Evolutionary conservation across 1,140 invertebrate species (phyloP).

Genomic region (honey bee (Apis mellifera)): DNA sequence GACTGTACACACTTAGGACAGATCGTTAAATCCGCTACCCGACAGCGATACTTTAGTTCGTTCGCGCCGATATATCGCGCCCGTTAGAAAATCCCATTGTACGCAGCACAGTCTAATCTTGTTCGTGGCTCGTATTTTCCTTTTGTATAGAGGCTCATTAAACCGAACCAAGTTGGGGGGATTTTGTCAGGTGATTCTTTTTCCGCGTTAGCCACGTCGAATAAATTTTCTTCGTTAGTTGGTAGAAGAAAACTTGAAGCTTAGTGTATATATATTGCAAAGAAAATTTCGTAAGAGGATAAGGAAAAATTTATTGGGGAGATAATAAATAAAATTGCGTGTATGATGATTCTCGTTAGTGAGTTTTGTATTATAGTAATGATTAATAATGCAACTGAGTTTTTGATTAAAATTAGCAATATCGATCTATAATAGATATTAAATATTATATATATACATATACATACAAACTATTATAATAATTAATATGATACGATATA

Average conservation of each 20-base stretch:
- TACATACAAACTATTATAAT: too few species aligned
- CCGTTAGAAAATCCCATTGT: constrained; percentile 53
- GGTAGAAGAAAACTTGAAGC: not conserved
- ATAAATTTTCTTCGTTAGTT: constrained; percentile 17
- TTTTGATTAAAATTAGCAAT: not conserved
- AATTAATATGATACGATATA: too few species aligned
- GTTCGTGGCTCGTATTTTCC: constrained; percentile 27
- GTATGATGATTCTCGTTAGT: not conserved
- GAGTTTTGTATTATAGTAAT: not conserved
- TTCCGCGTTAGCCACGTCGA: not conserved
- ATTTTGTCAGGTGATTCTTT: constrained; percentile 22
- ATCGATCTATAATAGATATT: not conserved
- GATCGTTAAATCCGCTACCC: constrained; percentile 55
- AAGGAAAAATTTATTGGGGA: not conserved
- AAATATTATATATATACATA: not conserved
- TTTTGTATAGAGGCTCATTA: constrained; percentile 32
- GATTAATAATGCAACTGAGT: not conserved
- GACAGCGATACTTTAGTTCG: constrained; percentile 39
- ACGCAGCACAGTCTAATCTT: constrained; percentile 23
- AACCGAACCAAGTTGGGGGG: not conserved
- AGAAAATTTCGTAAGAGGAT: constrained; percentile 17
- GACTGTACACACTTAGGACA: constrained; percentile 22
- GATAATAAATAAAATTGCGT: not conserved
- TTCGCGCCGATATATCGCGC: constrained; percentile 57
- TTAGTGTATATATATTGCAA: not conserved